Evolutionary conservation across 2,797 vertebrate genomes (phyloP), one percentile per base, ranked within the genome.

Genomic region (Argya squamiceps): DNA sequence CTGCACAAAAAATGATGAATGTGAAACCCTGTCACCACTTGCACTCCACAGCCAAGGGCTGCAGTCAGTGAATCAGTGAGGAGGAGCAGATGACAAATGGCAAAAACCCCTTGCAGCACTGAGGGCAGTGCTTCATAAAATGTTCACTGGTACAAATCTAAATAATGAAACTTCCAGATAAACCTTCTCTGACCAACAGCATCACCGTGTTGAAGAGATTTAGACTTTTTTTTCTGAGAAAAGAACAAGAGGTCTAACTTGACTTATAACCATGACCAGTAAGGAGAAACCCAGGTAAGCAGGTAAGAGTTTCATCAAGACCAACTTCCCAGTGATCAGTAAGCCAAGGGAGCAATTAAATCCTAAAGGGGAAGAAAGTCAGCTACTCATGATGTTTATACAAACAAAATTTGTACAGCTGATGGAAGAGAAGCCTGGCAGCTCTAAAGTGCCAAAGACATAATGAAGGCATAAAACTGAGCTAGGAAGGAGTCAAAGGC

Each of bases 11-110:
- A 59, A 27, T 4, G 27, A 41, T 18, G 16, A 53, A 49, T 16
- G 26, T 15, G 30, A 76, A 34, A 58, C 4, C 15, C 30, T 39
- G 53, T 6, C 68, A 85, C 20, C 58, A 23, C 14, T 1, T 62
- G n/a, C 43, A 49, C 15, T 44, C 58, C 70, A 14, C 53, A 74
- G 49, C 20, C 73, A 47, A 24, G 5, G 4, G 53, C 65, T 26
- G 19, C 1, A 49, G 24, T 10, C n/a, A 55, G 36, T 37, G 59
- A 91, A 67, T 14, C 36, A 52, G 15, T 7, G 15, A 32, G 49
- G 13, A 79, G 15, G 11, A 59, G 41, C 1, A 59, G 22, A 50
- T 0, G 0, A n/a, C 21, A 47, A 53, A 56, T 2, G 0, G 0
- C 64, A 12, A 36, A 50, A 68, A 34, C 1, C 3, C 1, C 29